Evolutionary conservation across 2,888 invertebrate genomes (phyloP).

Genomic region (Cylloceria caligata): DNA sequence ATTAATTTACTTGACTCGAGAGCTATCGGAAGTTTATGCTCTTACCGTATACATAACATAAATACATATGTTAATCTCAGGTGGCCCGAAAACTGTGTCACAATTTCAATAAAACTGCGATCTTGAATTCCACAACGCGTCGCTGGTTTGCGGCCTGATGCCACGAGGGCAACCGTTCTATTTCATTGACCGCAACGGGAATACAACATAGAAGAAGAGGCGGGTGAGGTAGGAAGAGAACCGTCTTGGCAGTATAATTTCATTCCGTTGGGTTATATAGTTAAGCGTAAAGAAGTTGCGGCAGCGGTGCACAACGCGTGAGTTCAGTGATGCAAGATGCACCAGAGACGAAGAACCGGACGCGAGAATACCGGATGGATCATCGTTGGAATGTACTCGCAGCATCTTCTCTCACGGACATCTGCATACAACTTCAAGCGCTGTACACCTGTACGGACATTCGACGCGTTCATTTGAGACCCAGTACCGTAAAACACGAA

Average conservation of each 20-base stretch:
- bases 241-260: conserved; percentile 47
- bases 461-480: background rate
- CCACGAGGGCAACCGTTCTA: conserved; percentile 64
- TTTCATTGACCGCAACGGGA: conserved; percentile 68
- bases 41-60: background rate
- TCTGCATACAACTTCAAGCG: conserved; percentile 3
- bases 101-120: conserved; percentile 62
- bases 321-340: conserved; percentile 60
- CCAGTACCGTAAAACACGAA: conserved; percentile 8
- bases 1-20: background rate
- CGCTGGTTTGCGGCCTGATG: conserved; percentile 20
- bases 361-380: conserved; percentile 64
- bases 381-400: conserved; percentile 57
- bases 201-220: conserved; percentile 33
- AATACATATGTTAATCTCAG: conserved; percentile 24
- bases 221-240: background rate
- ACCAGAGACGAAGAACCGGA: conserved; percentile 57
- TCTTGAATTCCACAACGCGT: conserved; percentile 60
- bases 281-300: conserved; percentile 34
- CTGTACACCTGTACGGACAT: background rate
- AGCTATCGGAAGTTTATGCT: background rate
- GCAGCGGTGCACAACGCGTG: conserved; percentile 26
- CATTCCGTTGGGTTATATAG: conserved; percentile 46
- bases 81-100: conserved; percentile 59
- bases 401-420: conserved; percentile 38